Percentiles rank a stretch among this genome's conserved stretches.
Conservation (phyloP, 2,113 vertebrate species). For the Pterocles orientalis region DNA sequence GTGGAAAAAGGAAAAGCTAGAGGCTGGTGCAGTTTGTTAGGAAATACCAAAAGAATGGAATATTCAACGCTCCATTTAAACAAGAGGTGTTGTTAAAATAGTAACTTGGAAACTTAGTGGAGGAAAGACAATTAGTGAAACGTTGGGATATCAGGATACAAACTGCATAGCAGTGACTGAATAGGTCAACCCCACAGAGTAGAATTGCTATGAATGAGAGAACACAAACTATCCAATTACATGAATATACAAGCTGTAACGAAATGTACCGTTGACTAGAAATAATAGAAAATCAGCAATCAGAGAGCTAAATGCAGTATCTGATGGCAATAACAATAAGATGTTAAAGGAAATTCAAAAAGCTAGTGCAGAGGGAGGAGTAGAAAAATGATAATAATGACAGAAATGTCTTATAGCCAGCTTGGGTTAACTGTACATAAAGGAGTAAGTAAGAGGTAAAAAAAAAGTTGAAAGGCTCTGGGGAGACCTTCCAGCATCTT, state of each 20-base stretch:
- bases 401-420: neutral
- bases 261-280: neutral
- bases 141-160: neutral
- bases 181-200: neutral
- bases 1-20: neutral
- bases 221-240: neutral
- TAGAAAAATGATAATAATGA: neutral
- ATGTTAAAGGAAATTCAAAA: neutral
- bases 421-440: neutral
- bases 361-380: neutral
- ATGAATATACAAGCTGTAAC: neutral
- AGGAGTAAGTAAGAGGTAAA: neutral
- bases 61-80: neutral
- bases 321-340: neutral
- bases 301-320: neutral
- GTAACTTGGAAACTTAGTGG: neutral
- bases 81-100: neutral
- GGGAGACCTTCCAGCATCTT: too few relatives aligned
- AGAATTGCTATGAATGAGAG: neutral
- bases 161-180: neutral
- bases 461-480: too few relatives aligned
- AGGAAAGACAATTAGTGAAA: neutral
- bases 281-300: neutral
- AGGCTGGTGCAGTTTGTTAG: neutral
- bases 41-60: neutral